Base-by-base conservation (phyloP, 30 jellyfish, hydroid and myxozoan species). In the Cassiopea xamachana region DNA sequence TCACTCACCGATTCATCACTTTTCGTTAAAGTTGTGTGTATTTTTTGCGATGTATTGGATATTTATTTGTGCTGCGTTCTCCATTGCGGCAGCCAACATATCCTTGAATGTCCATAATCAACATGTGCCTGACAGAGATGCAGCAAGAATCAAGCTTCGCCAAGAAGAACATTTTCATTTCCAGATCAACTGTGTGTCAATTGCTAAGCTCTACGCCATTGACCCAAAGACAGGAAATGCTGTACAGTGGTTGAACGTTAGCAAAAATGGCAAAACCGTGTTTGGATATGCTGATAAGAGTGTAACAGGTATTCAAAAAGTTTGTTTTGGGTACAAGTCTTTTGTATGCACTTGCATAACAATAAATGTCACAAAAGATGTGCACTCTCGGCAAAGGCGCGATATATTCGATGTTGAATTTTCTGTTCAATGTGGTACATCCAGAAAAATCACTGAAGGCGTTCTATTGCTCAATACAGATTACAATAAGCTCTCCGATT, bases 221-320 rank as follows among this genome's bases (percentile, higher is more conserved):
- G 87, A 78, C 51, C 18, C 75, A 49, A 47, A 16, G 60, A 51
- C 55, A 51, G 72, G 72, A 43, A 51, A 1, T 9, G 48, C 72
- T 6, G 77, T 78, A 1, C 6, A 60, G 9, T 78, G 87, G 87
- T 14, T 78, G 13, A 50, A 78, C 19, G 45, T 78, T 2, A 19
- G 59, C 59, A 78, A 78, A 3, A 69, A 78, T 50, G 87, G 87
- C 60, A 60, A 14, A 8, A 18, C 27, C 87, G 87, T 16, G 47
- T 78, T 50, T 44, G 61, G 72, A 5, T 50, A 48, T n/a, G 76
- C 49, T 44, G 60, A 51, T 17, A 48, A 48, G 27, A n/a, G 47
- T 78, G 60, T 19, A 13, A 43, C 59, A 48, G n/a, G 55, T 15
- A 78, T 49, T 7, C 44, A 59, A 9, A 43, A 45, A 5, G 51